Conservation (phyloP, 2,113 vertebrate genomes). For the Vidua macroura region DNA sequence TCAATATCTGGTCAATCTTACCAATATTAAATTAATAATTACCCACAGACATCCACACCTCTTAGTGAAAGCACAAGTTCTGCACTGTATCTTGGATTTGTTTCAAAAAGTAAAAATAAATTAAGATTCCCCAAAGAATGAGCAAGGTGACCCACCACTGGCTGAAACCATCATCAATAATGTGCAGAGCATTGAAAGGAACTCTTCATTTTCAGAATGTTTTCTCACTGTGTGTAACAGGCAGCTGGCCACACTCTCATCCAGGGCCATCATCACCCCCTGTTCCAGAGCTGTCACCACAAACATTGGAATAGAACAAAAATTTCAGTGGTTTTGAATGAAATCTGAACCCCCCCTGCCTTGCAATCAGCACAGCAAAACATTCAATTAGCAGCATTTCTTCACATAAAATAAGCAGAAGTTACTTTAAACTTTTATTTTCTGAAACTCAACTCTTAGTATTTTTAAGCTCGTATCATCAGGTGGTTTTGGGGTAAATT, state of each 20-base stretch:
- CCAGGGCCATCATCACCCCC: not conserved
- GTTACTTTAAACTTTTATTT: not conserved
- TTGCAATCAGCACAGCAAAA: not conserved
- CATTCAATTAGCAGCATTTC: not conserved
- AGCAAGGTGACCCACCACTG: slow-evolving; percentile 56
- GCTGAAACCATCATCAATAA: slow-evolving; percentile 67
- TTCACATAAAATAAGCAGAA: not conserved
- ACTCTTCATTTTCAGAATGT: not conserved
- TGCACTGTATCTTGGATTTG: not conserved
- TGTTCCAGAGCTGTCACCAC: slow-evolving; percentile 48
- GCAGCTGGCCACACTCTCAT: not conserved
- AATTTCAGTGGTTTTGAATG: not conserved
- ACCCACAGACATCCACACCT: not conserved
- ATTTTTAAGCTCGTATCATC: not conserved
- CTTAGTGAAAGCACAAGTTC: not conserved
- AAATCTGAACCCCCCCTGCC: not conserved
- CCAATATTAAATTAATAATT: not conserved
- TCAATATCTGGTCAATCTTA: not conserved
- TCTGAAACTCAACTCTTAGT: not conserved
- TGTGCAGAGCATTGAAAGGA: slow-evolving; percentile 32
- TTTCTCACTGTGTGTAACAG: slow-evolving; percentile 29
- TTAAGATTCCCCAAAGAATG: not conserved
- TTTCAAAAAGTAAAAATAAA: not conserved
- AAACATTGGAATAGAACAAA: not conserved
- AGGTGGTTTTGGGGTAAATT: not conserved